Evolutionary conservation across 2,888 invertebrate genomes (phyloP).

Genomic region (Spodoptera exigua): DNA sequence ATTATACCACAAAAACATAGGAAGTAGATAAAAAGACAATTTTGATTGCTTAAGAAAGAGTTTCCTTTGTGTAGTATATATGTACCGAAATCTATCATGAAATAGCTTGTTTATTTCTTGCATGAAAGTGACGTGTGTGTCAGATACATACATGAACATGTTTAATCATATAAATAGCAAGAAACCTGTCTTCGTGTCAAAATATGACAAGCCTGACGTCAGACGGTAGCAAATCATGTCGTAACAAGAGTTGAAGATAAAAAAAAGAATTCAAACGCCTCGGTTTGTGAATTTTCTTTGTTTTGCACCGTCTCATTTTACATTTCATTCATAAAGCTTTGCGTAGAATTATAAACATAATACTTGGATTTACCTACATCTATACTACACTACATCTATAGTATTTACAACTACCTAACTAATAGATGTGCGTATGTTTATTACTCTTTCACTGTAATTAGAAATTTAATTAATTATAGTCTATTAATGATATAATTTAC

Average conservation of each 20-base stretch:
- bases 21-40: too few relatives aligned
- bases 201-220: conserved; percentile 34
- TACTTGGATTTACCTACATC: not conserved
- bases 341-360: conserved; percentile 9
- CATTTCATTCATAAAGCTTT: conserved; percentile 21
- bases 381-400: not conserved
- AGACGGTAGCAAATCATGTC: conserved; percentile 32
- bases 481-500: too few relatives aligned
- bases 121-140: conserved; percentile 4
- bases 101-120: not conserved
- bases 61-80: not conserved
- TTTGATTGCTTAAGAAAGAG: too few relatives aligned
- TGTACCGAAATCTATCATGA: too few relatives aligned
- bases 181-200: conserved; percentile 36
- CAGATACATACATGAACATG: not conserved
- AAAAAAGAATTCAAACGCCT: conserved; percentile 24
- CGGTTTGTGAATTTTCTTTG: conserved; percentile 41
- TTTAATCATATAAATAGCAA: conserved; percentile 34
- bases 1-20: too few relatives aligned
- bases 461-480: conserved; percentile 15
- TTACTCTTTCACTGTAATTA: too few relatives aligned
- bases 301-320: conserved; percentile 23
- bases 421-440: too few relatives aligned
- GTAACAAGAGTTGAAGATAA: conserved; percentile 27
- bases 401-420: too few relatives aligned